These are phyloP conservation scores for Acanthisitta chloris DNA, from an alignment of 2,113 vertebrate species.

Conservation along the genomic window DNA sequence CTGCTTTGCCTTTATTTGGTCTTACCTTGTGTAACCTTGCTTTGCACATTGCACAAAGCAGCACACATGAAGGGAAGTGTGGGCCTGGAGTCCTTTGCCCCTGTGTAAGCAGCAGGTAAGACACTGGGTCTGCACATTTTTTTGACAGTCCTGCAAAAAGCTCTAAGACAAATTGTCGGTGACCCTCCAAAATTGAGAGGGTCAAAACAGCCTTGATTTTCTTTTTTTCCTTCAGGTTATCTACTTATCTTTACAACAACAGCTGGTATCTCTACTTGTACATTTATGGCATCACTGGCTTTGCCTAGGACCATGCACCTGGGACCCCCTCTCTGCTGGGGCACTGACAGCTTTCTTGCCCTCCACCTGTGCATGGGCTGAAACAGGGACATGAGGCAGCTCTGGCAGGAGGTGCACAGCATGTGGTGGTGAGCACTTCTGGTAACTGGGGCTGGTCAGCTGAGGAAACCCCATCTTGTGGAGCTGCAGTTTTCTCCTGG, in stretches of 20 bases:
- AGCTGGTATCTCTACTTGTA: not conserved
- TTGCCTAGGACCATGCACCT: not conserved
- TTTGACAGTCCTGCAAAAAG: not conserved
- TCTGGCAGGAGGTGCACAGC: not conserved
- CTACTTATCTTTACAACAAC: not conserved
- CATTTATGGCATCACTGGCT: not conserved
- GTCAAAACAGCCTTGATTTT: not conserved
- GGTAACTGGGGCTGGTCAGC: not conserved
- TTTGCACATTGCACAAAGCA: not conserved
- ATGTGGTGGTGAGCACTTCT: not conserved
- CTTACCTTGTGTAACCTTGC: not conserved
- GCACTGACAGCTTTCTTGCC: not conserved
- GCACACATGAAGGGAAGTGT: not conserved
- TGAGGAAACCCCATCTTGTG: not conserved
- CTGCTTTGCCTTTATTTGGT: not conserved
- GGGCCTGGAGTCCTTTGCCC: not conserved
- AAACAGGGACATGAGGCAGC: not conserved
- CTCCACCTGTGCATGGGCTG: rapidly evolving
- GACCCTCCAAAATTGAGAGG: not conserved
- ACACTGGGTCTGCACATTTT: not conserved
- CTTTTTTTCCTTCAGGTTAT: not conserved
- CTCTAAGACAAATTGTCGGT: not conserved
- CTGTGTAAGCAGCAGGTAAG: not conserved
- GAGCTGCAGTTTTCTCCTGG: not conserved
- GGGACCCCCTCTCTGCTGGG: not conserved